These are phyloP conservation scores for Acrocephalus kingi DNA, from an alignment of 2,113 vertebrate species.

Conservation along the genomic window DNA sequence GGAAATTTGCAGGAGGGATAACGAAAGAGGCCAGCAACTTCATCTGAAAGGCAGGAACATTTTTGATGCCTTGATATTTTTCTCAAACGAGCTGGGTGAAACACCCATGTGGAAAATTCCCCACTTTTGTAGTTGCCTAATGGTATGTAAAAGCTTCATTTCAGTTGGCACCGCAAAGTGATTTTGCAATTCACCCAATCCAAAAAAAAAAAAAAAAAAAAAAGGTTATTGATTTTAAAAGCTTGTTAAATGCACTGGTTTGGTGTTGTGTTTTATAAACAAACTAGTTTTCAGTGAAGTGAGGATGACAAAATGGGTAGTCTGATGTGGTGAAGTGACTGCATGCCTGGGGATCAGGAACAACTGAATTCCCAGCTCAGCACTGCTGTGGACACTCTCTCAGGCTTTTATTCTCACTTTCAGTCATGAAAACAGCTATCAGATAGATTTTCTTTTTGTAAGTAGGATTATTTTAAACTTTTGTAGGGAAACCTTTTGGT, in stretches of 20 bases:
- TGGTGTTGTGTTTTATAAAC: constrained; percentile 11
- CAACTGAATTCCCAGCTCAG: constrained; percentile 60
- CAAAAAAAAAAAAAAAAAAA: neutral
- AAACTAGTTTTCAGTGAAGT: constrained; percentile 12
- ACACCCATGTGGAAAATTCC: constrained; percentile 60
- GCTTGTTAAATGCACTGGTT: constrained; percentile 17
- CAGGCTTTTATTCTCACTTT: constrained; percentile 36
- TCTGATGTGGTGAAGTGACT: constrained; percentile 1
- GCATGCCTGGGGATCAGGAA: constrained; percentile 50
- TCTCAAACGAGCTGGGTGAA: neutral
- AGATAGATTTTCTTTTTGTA: constrained; percentile 25
- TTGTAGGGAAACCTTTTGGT: neutral
- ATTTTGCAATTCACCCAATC: constrained; percentile 49
- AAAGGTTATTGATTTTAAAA: constrained; percentile 24
- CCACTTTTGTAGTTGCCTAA: constrained; percentile 59
- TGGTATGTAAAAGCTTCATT: constrained; percentile 59
- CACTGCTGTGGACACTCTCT: constrained; percentile 13
- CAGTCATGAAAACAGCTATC: neutral
- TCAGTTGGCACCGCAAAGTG: neutral
- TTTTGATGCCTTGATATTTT: neutral
- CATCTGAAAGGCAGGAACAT: neutral
- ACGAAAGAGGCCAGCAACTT: neutral
- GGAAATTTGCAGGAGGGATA: neutral
- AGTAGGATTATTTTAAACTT: constrained; percentile 37
- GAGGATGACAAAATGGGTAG: constrained; percentile 18